Conservation (phyloP, 2,113 vertebrate species). For the Ursus arctos region DNA sequence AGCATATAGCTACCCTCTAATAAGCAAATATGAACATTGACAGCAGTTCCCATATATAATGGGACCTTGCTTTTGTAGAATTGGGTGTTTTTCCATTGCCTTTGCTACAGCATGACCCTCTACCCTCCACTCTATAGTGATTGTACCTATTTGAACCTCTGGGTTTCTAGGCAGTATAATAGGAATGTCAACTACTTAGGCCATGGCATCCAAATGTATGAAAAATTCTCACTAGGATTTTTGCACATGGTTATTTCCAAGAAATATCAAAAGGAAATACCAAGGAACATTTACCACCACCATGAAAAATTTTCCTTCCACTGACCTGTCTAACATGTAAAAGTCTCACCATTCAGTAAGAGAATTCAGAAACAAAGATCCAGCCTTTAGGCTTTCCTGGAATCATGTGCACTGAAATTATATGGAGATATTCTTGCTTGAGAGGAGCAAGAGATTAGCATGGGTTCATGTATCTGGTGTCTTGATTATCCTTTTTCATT, state of each 20-base stretch:
- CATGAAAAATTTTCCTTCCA: background rate
- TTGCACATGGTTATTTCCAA: background rate
- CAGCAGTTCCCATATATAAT: background rate
- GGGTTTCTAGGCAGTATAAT: background rate
- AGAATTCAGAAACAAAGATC: background rate
- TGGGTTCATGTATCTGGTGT: background rate
- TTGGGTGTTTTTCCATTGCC: background rate
- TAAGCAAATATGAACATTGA: slow-evolving; percentile 12
- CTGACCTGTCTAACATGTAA: background rate
- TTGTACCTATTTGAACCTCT: background rate
- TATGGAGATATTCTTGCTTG: background rate
- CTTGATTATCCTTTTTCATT: background rate
- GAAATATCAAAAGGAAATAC: slow-evolving; percentile 1
- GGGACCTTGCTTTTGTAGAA: background rate
- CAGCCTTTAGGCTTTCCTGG: background rate
- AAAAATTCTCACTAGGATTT: slow-evolving; percentile 40
- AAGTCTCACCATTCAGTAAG: background rate
- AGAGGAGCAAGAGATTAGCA: background rate
- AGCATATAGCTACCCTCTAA: background rate
- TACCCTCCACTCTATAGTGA: background rate
- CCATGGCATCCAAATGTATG: background rate
- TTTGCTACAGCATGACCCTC: background rate
- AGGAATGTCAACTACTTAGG: background rate
- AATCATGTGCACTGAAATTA: slow-evolving; percentile 1
- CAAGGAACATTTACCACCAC: background rate